These are phyloP conservation scores for Hirundichthys speculiger DNA, from an alignment of 2,113 vertebrate species.

Conservation along the genomic window DNA sequence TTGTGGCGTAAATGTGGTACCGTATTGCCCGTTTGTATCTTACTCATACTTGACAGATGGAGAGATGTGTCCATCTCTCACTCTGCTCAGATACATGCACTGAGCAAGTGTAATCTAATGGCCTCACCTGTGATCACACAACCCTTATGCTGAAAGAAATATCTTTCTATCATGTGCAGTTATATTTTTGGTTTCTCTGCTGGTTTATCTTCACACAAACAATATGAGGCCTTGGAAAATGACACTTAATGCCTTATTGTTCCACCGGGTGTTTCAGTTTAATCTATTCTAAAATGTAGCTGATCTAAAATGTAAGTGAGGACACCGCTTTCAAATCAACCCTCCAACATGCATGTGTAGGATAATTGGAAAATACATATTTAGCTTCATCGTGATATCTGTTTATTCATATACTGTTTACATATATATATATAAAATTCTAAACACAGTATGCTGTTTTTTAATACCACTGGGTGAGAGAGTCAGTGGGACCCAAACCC, in stretches of 20 bases:
- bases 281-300: constrained; percentile 31
- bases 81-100: neutral
- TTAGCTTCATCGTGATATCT: neutral
- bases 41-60: constrained; percentile 3
- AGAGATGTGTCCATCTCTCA: constrained; percentile 3
- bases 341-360: neutral
- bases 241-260: constrained; percentile 34
- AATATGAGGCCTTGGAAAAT: constrained; percentile 16
- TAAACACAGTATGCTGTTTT: constrained; percentile 6
- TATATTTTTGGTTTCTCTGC: neutral
- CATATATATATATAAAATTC: constrained; percentile 4
- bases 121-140: neutral
- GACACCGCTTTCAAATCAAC: constrained; percentile 6
- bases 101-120: neutral
- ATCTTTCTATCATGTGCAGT: constrained; percentile 1
- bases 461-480: neutral
- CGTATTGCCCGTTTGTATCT: constrained; percentile 15
- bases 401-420: constrained; percentile 8
- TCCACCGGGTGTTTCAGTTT: constrained; percentile 20
- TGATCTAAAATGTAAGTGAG: constrained; percentile 4
- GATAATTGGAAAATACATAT: neutral
- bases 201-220: constrained; percentile 3
- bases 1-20: constrained; percentile 25
- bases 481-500: constrained; percentile 1
- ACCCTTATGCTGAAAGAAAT: constrained; percentile 12